phyloP scores from a whole-genome alignment of 2,797 vertebrate genomes.

The Spizella passerina region DNA sequence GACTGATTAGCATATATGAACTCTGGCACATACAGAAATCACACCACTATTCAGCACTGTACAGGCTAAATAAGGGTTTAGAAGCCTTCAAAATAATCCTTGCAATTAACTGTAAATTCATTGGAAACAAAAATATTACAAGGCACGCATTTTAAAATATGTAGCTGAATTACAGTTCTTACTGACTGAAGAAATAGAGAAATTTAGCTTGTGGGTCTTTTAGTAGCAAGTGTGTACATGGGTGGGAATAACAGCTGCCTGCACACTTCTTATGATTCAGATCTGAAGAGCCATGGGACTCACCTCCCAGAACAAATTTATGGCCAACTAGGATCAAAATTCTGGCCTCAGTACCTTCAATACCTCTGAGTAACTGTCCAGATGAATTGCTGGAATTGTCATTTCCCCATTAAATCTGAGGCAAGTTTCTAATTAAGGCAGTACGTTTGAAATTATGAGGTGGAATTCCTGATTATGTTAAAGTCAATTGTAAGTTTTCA shows the following conservation, averaged over 20 bases:
- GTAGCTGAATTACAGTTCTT: background rate
- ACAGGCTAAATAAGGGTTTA: background rate
- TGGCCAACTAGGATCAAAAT: background rate
- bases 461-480: background rate
- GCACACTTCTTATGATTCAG: background rate
- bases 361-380: background rate
- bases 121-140: background rate
- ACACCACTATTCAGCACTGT: background rate
- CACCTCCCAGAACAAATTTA: background rate
- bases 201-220: background rate
- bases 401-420: background rate
- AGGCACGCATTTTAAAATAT: background rate
- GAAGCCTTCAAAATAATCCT: background rate
- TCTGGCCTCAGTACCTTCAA: background rate
- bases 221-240: background rate
- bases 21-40: background rate
- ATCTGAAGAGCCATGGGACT: background rate
- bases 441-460: background rate
- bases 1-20: background rate
- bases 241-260: background rate
- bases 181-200: background rate
- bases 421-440: background rate
- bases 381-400: background rate
- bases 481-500: background rate
- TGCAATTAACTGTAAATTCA: conserved; percentile 1